Evolutionary conservation across 2,888 invertebrate species (phyloP), one percentile per base, ranked within the genome.

Genomic region (Linnaemya vulpina): DNA sequence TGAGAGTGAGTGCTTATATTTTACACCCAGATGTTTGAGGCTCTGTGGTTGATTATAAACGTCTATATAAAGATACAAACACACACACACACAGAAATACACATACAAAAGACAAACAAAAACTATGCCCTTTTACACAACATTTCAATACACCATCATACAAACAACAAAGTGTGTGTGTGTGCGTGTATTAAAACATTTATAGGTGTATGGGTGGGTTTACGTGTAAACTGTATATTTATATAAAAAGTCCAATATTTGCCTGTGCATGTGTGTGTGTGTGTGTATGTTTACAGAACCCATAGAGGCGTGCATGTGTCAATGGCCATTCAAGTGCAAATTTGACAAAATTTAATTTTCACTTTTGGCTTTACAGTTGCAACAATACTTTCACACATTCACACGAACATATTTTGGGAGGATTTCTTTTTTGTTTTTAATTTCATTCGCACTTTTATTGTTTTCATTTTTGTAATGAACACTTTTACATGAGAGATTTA

Each of bases 301-400:
- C 51, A 67, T 51, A 51, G 17, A 58, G 46, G 53, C 65, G 43
- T 76, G 76, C 51, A 11, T 65, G 73, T 46, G 67, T 68, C 74
- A 81, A 65, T 78, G 77, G 49, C 81, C 81, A 81, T 81, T 84
- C 77, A 84, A 84, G 81, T 84, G 81, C 74, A 63, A 81, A 63
- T 84, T 81, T 77, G 70, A 70, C 68, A 81, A 78, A 82, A 84
- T 78, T 78, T 43, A 81, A 74, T 84, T 84, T 70, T 74, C 81
- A 84, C 84, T 81, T 74, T 70, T 81, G 68, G 73, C 63, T 84
- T 81, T 70, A 78, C 74, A 81, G 35, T 22, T 40, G 4, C 22
- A 46, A 40, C 58, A 11, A 68, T 38, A 78, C 38, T 68, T 68
- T 67, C 11, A 25, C 63, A 46, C 13, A 17, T 17, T 43, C 2